These are phyloP conservation scores for Chrysaora quinquecirrha DNA, from an alignment of 30 jellyfish, hydroid and myxozoan genomes.

Conservation along the genomic window DNA sequence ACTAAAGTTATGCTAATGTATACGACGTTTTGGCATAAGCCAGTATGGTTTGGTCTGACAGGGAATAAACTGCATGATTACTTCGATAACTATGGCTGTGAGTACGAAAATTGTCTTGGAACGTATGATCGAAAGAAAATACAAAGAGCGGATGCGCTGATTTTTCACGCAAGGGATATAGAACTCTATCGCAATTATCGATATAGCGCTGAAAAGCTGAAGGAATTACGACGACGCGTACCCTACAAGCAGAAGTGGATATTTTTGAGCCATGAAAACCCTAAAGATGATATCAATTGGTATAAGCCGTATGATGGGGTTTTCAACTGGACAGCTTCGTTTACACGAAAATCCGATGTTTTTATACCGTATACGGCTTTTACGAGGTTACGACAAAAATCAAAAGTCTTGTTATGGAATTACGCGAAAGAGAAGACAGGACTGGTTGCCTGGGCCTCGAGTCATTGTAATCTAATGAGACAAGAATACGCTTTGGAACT, in stretches of 20 bases:
- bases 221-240: constrained; percentile 20
- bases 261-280: constrained; percentile 93
- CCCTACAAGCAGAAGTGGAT: constrained; percentile 86
- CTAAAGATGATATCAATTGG: constrained; percentile 11
- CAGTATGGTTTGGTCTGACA: too few species aligned
- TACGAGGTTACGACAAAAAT: constrained; percentile 11
- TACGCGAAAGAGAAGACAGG: constrained; percentile 78
- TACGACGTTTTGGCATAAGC: too few species aligned
- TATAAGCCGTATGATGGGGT: constrained; percentile 79
- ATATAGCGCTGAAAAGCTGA: constrained; percentile 49
- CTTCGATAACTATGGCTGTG: constrained; percentile 54
- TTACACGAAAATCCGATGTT: constrained; percentile 72
- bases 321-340: constrained; percentile 95
- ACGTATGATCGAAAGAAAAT: constrained; percentile 78
- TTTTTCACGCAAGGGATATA: constrained; percentile 88
- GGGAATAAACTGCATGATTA: constrained; percentile 39
- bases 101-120: constrained; percentile 56
- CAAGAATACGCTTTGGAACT: constrained; percentile 71
- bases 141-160: constrained; percentile 68
- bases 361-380: constrained; percentile 57
- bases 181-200: constrained; percentile 16
- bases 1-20: too few species aligned
- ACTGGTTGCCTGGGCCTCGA: constrained; percentile 73
- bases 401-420: constrained; percentile 17
- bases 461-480: constrained; percentile 75